Base-by-base conservation (phyloP, 2,888 invertebrate genomes). In the Fragum whitleyi region DNA sequence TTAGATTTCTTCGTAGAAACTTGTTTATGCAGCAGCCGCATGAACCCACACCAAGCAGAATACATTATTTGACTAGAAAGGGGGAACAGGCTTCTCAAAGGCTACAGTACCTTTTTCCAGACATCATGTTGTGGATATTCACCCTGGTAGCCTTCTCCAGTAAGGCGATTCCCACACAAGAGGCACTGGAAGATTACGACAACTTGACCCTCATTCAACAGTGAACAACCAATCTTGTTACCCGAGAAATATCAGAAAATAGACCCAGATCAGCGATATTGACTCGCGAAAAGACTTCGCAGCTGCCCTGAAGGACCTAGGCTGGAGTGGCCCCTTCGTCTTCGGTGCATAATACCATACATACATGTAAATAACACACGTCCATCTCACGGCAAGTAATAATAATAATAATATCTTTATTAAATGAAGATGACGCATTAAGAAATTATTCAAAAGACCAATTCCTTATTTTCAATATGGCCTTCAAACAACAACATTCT, bases 131-230 rank as follows among this genome's bases (percentile, higher is more conserved):
- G 70, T 70, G 21, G 55, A 70, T 36, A 55, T 70, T 23, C n/a
- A 70, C 29, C 70, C 53, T n/a, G 70, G 55, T n/a, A 11, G 51
- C 32, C 29, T 55, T 2, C 55, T 70, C 26, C 28, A 70, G 23
- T 19, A 29, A 55, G 55, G 70, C 26, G 70, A 70, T 21, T 57
- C 23, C n/a, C 39, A 39, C 1, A 71, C 71, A n/a, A 71, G 71
- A 39, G 71, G 57, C 0, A 36, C 14, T 1, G 26, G 39, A 14
- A 32, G 59, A 26, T 28, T 71, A 11, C 14, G 39, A 71, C 57
- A 59, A 36, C 32, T 39, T 21, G 39, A 32, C n/a, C 5, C 21
- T 9, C 36, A 57, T 28, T 59, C 57, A 9, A 36, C 39, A 16
- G 55, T 29, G 19, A 9, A 57, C 55, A 39, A 67, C 23, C 67